Percentiles rank a stretch among this genome's conserved stretches.
These are phyloP conservation scores for Oncorhynchus clarkii DNA, from an alignment of 2,113 vertebrate genomes.

Conservation along the genomic window DNA sequence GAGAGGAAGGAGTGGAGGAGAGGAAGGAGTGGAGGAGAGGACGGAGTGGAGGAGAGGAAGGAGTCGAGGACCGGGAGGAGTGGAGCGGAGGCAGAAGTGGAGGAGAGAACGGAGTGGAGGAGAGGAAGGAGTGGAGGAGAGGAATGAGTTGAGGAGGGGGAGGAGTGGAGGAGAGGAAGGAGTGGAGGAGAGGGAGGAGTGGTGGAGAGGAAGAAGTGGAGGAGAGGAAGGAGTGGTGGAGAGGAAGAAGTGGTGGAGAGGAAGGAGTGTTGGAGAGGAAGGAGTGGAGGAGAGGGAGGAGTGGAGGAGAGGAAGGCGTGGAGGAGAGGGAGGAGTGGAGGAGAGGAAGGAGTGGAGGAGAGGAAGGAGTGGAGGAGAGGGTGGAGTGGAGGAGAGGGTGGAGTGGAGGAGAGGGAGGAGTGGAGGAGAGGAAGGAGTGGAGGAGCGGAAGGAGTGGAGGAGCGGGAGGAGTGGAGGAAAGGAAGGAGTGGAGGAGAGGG, in stretches of 20 bases:
- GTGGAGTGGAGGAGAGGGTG: rapidly evolving
- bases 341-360: background rate
- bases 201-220: slow-evolving; percentile 16
- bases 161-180: background rate
- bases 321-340: too few species aligned
- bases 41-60: slow-evolving; percentile 42
- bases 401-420: rapidly evolving
- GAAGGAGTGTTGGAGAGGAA: too few species aligned
- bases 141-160: background rate
- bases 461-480: too few species aligned
- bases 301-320: too few species aligned
- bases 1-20: background rate
- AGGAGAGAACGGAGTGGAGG: background rate
- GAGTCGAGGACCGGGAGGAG: slow-evolving; percentile 37
- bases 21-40: rapidly evolving
- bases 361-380: too few species aligned
- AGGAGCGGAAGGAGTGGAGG: too few species aligned
- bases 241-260: background rate
- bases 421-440: too few species aligned
- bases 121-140: too few species aligned
- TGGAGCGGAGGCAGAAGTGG: background rate
- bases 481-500: background rate
- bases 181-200: slow-evolving; percentile 3
- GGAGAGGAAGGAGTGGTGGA: slow-evolving; percentile 45
- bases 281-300: too few species aligned